phyloP scores from a whole-genome alignment of 2,113 vertebrate species.

The Pseudolaguvia tuberculata region DNA sequence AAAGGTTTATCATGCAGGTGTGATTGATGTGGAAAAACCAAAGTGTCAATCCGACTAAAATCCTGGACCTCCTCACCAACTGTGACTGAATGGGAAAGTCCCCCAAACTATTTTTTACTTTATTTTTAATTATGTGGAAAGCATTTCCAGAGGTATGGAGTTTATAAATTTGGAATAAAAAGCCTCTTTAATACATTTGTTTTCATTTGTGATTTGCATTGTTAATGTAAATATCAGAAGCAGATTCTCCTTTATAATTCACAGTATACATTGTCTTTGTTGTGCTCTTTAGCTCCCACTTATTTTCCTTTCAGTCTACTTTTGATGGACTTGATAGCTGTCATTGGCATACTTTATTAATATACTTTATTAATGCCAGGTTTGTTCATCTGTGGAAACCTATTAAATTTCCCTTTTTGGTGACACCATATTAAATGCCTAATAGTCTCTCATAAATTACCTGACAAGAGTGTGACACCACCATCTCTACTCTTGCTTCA shows the following conservation, averaged over 20 bases:
- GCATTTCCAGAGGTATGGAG: no score
- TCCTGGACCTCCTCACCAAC: no score
- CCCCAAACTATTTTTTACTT: no score
- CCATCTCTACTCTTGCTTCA: conserved; percentile 45
- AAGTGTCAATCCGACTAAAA: no score
- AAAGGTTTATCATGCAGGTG: no score
- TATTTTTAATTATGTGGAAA: no score
- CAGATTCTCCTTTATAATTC: conserved; percentile 16
- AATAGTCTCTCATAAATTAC: conserved; percentile 71
- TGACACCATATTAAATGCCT: conserved; percentile 63
- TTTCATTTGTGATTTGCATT: neutral
- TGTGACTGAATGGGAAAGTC: no score
- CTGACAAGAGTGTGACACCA: conserved; percentile 66
- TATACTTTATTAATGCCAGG: conserved; percentile 64
- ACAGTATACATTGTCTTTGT: neutral
- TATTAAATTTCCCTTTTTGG: conserved; percentile 62
- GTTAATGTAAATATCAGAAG: conserved; percentile 29
- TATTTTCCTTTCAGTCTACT: conserved; percentile 32
- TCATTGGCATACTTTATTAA: conserved; percentile 63
- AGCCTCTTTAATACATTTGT: no score
- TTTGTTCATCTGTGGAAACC: conserved; percentile 64
- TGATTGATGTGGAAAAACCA: no score
- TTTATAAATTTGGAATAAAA: no score
- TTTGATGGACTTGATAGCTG: conserved; percentile 43
- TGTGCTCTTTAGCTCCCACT: neutral